Evolutionary conservation across 2,113 vertebrate species (phyloP).

Genomic region (Phylloscopus whistleri): DNA sequence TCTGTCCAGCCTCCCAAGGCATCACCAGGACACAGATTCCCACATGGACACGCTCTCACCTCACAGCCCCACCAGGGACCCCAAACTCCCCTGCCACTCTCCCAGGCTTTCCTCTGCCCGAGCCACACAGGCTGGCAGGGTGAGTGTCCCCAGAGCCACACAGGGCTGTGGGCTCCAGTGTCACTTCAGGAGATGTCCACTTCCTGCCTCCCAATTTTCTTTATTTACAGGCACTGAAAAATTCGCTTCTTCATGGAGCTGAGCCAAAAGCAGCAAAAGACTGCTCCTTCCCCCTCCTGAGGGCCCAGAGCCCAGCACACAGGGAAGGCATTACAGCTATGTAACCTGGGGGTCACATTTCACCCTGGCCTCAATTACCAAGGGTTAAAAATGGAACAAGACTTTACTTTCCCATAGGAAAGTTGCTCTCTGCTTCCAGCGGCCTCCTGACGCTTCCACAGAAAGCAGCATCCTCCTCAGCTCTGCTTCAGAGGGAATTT

Average conservation of each 20-base stretch:
- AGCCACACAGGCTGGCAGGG: background rate
- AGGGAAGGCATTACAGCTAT: constrained; percentile 64
- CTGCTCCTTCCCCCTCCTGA: constrained; percentile 35
- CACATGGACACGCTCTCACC: accelerated
- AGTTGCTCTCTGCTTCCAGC: constrained; percentile 24
- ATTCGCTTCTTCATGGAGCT: background rate
- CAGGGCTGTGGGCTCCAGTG: background rate
- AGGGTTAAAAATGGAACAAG: constrained; percentile 74
- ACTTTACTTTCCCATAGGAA: constrained; percentile 74
- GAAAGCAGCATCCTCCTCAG: constrained; percentile 17
- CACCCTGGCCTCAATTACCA: constrained; percentile 69
- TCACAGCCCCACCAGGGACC: background rate
- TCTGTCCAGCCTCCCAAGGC: background rate
- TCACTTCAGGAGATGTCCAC: background rate
- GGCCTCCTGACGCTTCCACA: constrained; percentile 15
- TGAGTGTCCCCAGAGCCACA: background rate
- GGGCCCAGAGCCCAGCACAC: constrained; percentile 9
- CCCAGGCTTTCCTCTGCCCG: background rate
- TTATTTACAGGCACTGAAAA: constrained; percentile 36
- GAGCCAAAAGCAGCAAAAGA: constrained; percentile 60
- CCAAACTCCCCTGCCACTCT: background rate
- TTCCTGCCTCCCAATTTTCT: constrained; percentile 27
- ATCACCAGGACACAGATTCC: background rate
- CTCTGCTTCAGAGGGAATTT: background rate
- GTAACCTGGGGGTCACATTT: constrained; percentile 69